phyloP scores from a whole-genome alignment of 1,140 invertebrate genomes.

The Papilio polyxenes region DNA sequence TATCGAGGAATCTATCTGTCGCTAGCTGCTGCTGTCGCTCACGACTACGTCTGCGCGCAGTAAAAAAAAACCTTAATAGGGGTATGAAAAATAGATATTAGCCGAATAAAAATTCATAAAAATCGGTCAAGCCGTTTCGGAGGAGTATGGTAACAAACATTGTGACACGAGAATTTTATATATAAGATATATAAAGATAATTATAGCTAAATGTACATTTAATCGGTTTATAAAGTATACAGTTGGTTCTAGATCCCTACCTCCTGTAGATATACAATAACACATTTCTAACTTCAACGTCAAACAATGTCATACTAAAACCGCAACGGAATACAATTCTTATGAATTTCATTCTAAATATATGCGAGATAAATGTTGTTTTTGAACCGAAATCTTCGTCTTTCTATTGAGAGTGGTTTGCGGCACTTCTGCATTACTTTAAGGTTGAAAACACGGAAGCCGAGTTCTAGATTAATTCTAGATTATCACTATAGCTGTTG shows the following conservation, averaged over 20 bases:
- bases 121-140: too few relatives aligned
- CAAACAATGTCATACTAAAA: conserved; percentile 62
- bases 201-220: background rate
- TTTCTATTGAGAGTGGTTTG: conserved; percentile 6
- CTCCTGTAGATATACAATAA: conserved; percentile 42
- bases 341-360: conserved; percentile 15
- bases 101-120: too few relatives aligned
- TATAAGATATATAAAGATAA: too few relatives aligned
- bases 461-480: conserved; percentile 16
- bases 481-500: background rate
- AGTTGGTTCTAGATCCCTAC: conserved; percentile 1
- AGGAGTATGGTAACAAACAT: too few relatives aligned
- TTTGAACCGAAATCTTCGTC: background rate
- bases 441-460: background rate
- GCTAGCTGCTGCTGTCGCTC: too few relatives aligned
- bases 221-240: background rate
- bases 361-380: conserved; percentile 12
- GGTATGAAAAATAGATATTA: too few relatives aligned
- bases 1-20: too few relatives aligned
- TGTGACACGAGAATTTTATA: too few relatives aligned
- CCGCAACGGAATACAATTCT: conserved; percentile 44
- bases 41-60: too few relatives aligned
- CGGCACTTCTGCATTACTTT: conserved; percentile 15
- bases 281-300: conserved; percentile 53
- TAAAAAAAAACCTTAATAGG: too few relatives aligned